phyloP scores from a whole-genome alignment of 1,140 invertebrate genomes.

The Pantala flavescens region DNA sequence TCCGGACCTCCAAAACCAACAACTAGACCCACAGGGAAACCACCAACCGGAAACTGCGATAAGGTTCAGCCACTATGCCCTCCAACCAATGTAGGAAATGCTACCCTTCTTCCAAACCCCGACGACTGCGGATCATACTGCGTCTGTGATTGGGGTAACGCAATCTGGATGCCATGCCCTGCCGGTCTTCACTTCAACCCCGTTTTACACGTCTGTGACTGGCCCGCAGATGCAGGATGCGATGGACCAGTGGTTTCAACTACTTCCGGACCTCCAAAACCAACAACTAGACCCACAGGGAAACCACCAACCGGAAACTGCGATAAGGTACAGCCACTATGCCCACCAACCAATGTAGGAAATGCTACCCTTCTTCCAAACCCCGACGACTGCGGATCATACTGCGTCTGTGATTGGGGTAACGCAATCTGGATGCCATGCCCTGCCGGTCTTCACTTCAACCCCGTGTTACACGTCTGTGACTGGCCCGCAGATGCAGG shows the following conservation, averaged over 20 bases:
- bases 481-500: too few relatives aligned
- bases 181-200: constrained; percentile 24
- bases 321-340: too few relatives aligned
- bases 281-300: background rate
- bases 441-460: too few relatives aligned
- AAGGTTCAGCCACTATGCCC: background rate
- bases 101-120: constrained; percentile 20
- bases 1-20: background rate
- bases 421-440: too few relatives aligned
- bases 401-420: constrained; percentile 21
- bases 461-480: too few relatives aligned
- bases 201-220: constrained; percentile 26
- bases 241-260: too few relatives aligned
- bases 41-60: background rate
- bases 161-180: constrained; percentile 23
- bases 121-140: constrained; percentile 30
- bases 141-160: constrained; percentile 26
- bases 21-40: background rate
- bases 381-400: constrained; percentile 24
- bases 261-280: background rate
- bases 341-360: background rate
- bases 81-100: background rate
- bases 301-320: background rate
- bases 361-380: constrained; percentile 19
- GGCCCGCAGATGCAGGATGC: constrained; percentile 18